Conservation (phyloP, 2,888 invertebrate genomes). For the Eristalis intricaria region DNA sequence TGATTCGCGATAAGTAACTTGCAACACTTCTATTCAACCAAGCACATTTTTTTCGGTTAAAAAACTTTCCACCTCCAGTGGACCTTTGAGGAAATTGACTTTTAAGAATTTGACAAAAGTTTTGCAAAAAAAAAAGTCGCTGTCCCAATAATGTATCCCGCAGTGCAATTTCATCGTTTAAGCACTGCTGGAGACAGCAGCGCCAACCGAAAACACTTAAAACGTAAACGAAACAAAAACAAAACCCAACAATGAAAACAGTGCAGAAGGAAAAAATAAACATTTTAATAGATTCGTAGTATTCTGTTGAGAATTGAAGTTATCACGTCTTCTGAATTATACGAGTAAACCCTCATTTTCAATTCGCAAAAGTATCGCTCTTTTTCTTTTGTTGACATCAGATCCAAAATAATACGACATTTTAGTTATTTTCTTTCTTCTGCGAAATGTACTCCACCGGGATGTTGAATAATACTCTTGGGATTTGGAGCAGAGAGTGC, state of each 20-base stretch:
- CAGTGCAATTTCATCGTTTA: slow-evolving; percentile 57
- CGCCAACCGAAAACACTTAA: slow-evolving; percentile 10
- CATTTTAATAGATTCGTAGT: slow-evolving; percentile 64
- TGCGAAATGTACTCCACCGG: slow-evolving; percentile 61
- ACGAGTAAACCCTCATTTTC: slow-evolving; percentile 64
- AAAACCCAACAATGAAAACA: slow-evolving; percentile 17
- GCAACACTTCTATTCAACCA: neutral
- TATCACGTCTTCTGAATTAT: slow-evolving; percentile 60
- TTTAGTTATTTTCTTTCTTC: slow-evolving; percentile 65
- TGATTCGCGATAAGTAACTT: neutral
- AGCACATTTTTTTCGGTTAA: neutral
- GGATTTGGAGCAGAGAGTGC: slow-evolving; percentile 60
- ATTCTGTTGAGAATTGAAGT: slow-evolving; percentile 55
- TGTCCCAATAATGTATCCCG: slow-evolving; percentile 43
- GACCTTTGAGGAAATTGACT: slow-evolving; percentile 23
- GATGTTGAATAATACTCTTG: slow-evolving; percentile 66
- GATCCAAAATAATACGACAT: slow-evolving; percentile 66
- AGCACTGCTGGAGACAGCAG: slow-evolving; percentile 28
- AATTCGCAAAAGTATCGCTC: slow-evolving; percentile 52
- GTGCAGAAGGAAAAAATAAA: neutral
- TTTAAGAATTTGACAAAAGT: slow-evolving; percentile 37
- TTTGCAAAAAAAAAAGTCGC: slow-evolving; percentile 12
- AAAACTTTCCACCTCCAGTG: neutral
- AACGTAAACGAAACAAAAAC: slow-evolving; percentile 28
- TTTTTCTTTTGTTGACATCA: slow-evolving; percentile 27